phyloP scores from a whole-genome alignment of 2,888 invertebrate genomes.

The Neuroscelio doddi region DNA sequence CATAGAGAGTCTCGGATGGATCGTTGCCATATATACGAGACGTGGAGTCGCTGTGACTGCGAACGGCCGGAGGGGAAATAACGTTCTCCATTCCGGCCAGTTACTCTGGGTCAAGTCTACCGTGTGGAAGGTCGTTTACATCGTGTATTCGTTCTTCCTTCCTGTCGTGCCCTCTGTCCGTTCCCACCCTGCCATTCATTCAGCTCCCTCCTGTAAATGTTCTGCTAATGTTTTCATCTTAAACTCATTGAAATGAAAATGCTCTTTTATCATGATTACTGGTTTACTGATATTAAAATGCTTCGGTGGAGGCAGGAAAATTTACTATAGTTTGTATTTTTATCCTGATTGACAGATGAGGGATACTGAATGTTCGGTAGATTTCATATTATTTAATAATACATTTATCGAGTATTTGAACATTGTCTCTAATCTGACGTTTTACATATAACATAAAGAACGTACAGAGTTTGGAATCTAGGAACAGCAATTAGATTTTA shows the following conservation, averaged over 20 bases:
- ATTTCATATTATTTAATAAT: too few relatives aligned
- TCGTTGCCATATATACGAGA: conserved; percentile 43
- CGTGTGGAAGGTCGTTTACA: conserved; percentile 45
- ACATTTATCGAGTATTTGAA: too few relatives aligned
- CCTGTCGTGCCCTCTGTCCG: conserved; percentile 11
- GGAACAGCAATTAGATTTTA: too few relatives aligned
- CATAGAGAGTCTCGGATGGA: conserved; percentile 49
- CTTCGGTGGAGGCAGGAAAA: too few relatives aligned
- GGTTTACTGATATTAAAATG: background rate
- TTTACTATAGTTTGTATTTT: too few relatives aligned
- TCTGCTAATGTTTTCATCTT: conserved; percentile 5
- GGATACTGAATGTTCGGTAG: too few relatives aligned
- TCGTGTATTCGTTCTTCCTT: conserved; percentile 35
- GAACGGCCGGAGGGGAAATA: conserved; percentile 48
- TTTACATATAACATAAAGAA: too few relatives aligned
- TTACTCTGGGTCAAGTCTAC: conserved; percentile 48
- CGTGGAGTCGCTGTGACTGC: conserved; percentile 26
- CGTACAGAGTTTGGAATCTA: too few relatives aligned
- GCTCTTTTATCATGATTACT: background rate
- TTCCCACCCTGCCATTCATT: conserved; percentile 23
- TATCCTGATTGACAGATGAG: too few relatives aligned
- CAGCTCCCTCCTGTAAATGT: conserved; percentile 14
- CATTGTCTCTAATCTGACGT: too few relatives aligned
- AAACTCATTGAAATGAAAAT: background rate
- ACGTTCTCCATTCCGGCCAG: conserved; percentile 50